These are phyloP conservation scores for Alcedo atthis DNA, from an alignment of 2,797 vertebrate species.

Conservation along the genomic window DNA sequence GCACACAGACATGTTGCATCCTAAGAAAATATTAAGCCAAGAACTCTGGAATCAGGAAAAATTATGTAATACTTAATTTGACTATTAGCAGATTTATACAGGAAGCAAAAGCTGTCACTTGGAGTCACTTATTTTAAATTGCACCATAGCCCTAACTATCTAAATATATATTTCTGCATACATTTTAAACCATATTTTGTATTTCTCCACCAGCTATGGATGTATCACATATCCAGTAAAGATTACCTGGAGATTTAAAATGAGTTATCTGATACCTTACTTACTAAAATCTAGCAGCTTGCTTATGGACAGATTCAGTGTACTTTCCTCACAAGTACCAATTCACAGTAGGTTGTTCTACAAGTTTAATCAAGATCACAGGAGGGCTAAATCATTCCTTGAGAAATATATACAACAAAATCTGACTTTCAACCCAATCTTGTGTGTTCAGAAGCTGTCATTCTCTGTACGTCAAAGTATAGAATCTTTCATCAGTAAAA, in stretches of 20 bases:
- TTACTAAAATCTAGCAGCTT: neutral
- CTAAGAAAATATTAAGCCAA: neutral
- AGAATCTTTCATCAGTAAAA: neutral
- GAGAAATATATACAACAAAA: neutral
- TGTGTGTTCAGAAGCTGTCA: neutral
- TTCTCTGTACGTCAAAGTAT: neutral
- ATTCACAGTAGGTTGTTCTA: neutral
- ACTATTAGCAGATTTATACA: neutral
- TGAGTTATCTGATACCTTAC: neutral
- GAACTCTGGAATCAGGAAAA: neutral
- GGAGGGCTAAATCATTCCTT: neutral
- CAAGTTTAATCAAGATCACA: conserved; percentile 9
- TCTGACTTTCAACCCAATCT: neutral
- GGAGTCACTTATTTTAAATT: neutral
- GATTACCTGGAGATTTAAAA: neutral
- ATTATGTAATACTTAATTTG: neutral
- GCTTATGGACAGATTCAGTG: neutral
- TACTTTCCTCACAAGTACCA: neutral
- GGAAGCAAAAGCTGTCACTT: neutral
- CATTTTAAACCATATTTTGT: neutral
- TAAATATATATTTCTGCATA: neutral
- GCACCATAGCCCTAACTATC: neutral
- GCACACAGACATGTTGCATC: neutral
- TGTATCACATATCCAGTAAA: neutral
- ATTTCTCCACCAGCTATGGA: neutral